These are phyloP conservation scores for Temnothorax nylanderi DNA, from an alignment of 1,140 invertebrate genomes.

Conservation along the genomic window DNA sequence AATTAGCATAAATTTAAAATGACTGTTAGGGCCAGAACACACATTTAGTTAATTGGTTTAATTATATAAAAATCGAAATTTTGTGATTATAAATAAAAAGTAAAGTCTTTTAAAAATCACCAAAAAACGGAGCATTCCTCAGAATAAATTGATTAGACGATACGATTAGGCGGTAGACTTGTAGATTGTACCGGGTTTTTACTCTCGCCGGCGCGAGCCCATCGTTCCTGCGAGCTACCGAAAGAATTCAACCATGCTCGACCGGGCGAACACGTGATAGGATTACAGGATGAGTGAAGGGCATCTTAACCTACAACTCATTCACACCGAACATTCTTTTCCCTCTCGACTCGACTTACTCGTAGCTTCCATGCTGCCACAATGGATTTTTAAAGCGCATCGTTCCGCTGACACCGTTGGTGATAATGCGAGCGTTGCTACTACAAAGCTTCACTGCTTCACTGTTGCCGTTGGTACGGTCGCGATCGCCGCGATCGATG, in stretches of 20 bases:
- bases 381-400: conserved; percentile 81
- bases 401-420: not conserved
- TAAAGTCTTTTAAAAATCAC: not conserved
- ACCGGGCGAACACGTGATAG: conserved; percentile 17
- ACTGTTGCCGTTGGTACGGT: conserved; percentile 37
- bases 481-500: conserved; percentile 59
- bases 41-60: not conserved
- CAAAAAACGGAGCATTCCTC: not conserved
- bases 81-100: not conserved
- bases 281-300: conserved; percentile 47
- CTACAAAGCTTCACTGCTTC: not conserved
- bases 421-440: not conserved
- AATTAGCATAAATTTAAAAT: not conserved
- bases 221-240: not conserved
- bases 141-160: not conserved
- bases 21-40: not conserved
- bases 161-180: not conserved
- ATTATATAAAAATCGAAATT: not conserved
- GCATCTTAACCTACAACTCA: conserved; percentile 72
- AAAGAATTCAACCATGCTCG: conserved; percentile 33
- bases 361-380: conserved; percentile 80
- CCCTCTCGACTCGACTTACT: conserved; percentile 80
- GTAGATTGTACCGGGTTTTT: not conserved
- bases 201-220: not conserved
- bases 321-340: conserved; percentile 36